These are phyloP conservation scores for Iphiclides podalirius DNA, from an alignment of 2,888 invertebrate species.

Conservation along the genomic window DNA sequence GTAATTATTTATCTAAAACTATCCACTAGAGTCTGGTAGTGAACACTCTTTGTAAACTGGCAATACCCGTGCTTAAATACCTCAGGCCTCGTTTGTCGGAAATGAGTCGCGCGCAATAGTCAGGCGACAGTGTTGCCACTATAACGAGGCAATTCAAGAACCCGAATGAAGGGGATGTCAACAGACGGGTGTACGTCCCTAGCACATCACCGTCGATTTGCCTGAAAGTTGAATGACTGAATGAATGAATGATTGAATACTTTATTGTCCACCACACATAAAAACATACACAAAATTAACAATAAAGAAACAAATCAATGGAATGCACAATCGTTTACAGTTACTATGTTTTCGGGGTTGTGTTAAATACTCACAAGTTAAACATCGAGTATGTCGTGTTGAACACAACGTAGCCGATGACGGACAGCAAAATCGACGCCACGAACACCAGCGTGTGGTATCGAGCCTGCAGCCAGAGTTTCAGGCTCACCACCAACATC, in stretches of 20 bases:
- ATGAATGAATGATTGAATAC: no score
- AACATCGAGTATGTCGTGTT: slow-evolving; percentile 79
- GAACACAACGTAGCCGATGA: slow-evolving; percentile 76
- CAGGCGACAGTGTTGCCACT: slow-evolving; percentile 78
- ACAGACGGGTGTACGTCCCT: slow-evolving; percentile 81
- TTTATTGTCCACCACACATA: no score
- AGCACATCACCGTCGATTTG: slow-evolving; percentile 76
- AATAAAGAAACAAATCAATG: no score
- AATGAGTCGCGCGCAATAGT: slow-evolving; percentile 52
- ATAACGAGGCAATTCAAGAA: slow-evolving; percentile 74
- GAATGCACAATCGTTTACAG: no score
- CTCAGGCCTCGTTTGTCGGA: slow-evolving; percentile 44
- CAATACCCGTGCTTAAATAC: slow-evolving; percentile 16
- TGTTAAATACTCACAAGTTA: slow-evolving; percentile 75
- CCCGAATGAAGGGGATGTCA: slow-evolving; percentile 81
- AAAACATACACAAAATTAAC: no score
- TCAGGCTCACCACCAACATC: slow-evolving; percentile 80
- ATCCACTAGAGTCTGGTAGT: slow-evolving; percentile 48
- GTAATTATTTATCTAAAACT: no score
- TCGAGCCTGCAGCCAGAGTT: slow-evolving; percentile 82
- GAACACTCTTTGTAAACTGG: slow-evolving; percentile 33
- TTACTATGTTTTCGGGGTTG: no score
- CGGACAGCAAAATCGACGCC: slow-evolving; percentile 72
- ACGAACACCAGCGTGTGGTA: slow-evolving; percentile 80
- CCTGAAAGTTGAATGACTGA: slow-evolving; percentile 43